Percentiles rank a stretch among this genome's conserved stretches.
Conservation (phyloP, 2,888 invertebrate species). For the Acleris emargana region DNA sequence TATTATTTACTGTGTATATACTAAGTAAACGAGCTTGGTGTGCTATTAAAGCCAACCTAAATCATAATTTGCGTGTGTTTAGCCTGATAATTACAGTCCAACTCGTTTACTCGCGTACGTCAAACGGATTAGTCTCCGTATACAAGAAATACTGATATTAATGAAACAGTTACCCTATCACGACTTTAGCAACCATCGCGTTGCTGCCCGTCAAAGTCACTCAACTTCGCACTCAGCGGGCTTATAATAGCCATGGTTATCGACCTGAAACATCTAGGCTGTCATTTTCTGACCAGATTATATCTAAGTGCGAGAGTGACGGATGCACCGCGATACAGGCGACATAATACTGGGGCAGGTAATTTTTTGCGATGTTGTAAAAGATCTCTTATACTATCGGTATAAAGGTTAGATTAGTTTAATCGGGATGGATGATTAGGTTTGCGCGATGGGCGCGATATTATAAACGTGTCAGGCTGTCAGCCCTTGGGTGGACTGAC, state of each 20-base stretch:
- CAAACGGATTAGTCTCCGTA: slow-evolving; percentile 11
- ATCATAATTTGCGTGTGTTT: slow-evolving; percentile 5
- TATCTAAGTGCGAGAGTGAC: too few species aligned
- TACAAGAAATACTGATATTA: slow-evolving; percentile 48
- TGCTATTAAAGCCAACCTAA: slow-evolving; percentile 2
- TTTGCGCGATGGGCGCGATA: slow-evolving; percentile 40
- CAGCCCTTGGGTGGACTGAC: slow-evolving; percentile 54
- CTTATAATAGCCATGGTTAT: too few species aligned
- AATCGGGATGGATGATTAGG: slow-evolving; percentile 27
- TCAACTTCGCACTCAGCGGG: slow-evolving; percentile 60
- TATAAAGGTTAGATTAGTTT: slow-evolving; percentile 37
- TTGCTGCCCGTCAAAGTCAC: slow-evolving; percentile 69
- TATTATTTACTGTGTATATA: neutral
- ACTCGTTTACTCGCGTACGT: slow-evolving; percentile 14
- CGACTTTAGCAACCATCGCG: slow-evolving; percentile 55
- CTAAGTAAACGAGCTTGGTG: neutral
- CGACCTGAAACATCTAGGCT: too few species aligned
- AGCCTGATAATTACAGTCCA: slow-evolving; percentile 1
- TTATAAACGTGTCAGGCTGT: slow-evolving; percentile 61
- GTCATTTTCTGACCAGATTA: too few species aligned
- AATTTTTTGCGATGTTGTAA: slow-evolving; percentile 39
- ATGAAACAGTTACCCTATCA: slow-evolving; percentile 54
- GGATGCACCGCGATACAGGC: too few species aligned
- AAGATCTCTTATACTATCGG: slow-evolving; percentile 30
- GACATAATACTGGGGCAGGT: slow-evolving; percentile 41